Percentiles rank a stretch among this genome's conserved stretches.
Evolutionary conservation across 2,797 vertebrate species (phyloP).

Genomic region (Chromis chromis): DNA sequence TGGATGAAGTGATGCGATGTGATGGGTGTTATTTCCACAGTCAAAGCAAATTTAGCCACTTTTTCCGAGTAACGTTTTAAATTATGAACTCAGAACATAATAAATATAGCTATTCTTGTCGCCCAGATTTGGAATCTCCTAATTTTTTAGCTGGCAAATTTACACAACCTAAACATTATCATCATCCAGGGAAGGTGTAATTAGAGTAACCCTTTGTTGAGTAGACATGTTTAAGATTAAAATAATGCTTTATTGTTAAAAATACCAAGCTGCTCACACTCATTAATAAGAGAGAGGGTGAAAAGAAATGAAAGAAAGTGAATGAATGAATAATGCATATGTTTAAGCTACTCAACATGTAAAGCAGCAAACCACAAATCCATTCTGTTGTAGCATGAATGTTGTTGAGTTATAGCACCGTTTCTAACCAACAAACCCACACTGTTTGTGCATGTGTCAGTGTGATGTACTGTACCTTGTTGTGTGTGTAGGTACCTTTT

Average conservation of each 20-base stretch:
- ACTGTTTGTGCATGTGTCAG: not conserved
- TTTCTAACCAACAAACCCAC: not conserved
- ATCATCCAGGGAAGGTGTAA: not conserved
- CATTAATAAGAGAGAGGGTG: not conserved
- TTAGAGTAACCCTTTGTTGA: no score
- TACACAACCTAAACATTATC: not conserved
- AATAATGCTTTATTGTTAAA: no score
- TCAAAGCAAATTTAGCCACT: not conserved
- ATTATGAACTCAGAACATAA: not conserved
- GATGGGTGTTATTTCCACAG: not conserved
- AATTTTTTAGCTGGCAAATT: not conserved
- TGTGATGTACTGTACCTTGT: not conserved
- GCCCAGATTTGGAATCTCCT: not conserved
- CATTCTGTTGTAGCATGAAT: not conserved
- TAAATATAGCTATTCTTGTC: not conserved
- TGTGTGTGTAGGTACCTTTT: conserved; percentile 12
- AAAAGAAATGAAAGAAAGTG: not conserved
- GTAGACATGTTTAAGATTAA: no score
- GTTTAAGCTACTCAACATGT: not conserved
- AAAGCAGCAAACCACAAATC: not conserved
- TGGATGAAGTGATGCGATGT: not conserved
- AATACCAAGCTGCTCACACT: not conserved
- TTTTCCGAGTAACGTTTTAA: not conserved
- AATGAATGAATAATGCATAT: not conserved
- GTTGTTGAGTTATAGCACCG: not conserved